Base-by-base conservation (phyloP, 2,113 vertebrate genomes). In the Axis porcinus region DNA sequence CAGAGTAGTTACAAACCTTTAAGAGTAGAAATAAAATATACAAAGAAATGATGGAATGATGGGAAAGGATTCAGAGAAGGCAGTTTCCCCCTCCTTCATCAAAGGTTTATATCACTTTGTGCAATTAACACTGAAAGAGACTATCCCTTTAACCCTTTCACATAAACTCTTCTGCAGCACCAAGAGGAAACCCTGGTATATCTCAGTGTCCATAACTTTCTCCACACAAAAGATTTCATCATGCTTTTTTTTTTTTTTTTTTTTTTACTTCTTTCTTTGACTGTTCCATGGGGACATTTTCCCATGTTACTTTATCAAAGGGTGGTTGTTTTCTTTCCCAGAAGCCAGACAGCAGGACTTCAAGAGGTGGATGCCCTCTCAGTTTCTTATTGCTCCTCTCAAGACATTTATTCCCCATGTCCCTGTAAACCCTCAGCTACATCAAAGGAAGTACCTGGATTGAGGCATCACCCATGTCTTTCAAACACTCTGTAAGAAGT, bases 1-100 rank as follows among this genome's bases (percentile, higher is more conserved):
- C 15, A 62, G 6, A 21, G 33, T 10, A 4, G 1, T n/a, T 15
- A 36, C 11, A 30, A 10, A 11, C 2, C 5, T 7, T 54, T 25
- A 52, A 30, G 13, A 40, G 11, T 64, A 25, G 21, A 36, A 54
- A 64, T 64, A 30, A 54, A 64, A 30, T 30, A 67, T 64, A 4
- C 33, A 62, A 30, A 0, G 14, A 52, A 52, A 36, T 40, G 33
- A 19, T 0, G 9, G 14, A 40, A 14, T 62, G 4, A 27, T 19
- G 9, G 13, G 30, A 4, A 70, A 36, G 6, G 8, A 33, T 13
- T 15, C 40, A 60, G 70, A 55, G 13, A 78, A 33, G 5, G n/a
- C 17, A 45, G 8, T 6, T 19, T 9, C 17, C 9, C 50, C 8
- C 45, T 64, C 7, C 15, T 43, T 43, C 11, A 57, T 33, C n/a